Evolutionary conservation across 2,113 vertebrate genomes (phyloP).

Genomic region (Mustela nigripes): DNA sequence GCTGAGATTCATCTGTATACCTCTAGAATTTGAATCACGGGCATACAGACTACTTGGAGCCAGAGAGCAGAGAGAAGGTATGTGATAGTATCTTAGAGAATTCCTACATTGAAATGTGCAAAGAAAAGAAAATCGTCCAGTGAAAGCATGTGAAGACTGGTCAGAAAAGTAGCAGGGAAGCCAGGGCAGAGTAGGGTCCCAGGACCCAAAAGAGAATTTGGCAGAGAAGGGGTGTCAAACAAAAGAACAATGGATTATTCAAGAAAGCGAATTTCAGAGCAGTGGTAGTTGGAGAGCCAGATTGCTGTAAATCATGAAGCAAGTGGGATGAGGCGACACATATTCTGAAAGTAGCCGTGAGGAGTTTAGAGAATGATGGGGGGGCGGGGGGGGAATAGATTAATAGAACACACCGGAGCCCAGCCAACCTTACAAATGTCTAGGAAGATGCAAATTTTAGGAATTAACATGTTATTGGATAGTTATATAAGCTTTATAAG

Average conservation of each 20-base stretch:
- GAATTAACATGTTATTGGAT: conserved; percentile 44
- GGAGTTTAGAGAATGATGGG: not conserved
- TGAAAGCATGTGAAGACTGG: not conserved
- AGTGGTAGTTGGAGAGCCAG: not conserved
- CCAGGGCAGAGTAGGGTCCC: not conserved
- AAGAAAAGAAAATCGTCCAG: not conserved
- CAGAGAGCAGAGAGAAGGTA: not conserved
- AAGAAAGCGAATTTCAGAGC: conserved; percentile 33
- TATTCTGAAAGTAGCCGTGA: not conserved
- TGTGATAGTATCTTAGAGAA: not conserved
- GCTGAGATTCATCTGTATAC: not conserved
- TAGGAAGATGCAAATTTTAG: conserved; percentile 5
- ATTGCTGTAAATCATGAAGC: not conserved
- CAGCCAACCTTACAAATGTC: not conserved
- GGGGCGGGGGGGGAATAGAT: not conserved
- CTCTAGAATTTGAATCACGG: not conserved
- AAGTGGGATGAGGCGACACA: not conserved
- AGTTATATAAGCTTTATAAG: conserved; percentile 15
- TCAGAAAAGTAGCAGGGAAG: not conserved
- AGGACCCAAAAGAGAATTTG: not conserved
- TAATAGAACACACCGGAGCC: not conserved
- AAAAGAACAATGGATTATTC: not conserved
- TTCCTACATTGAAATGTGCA: not conserved
- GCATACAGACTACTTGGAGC: not conserved
- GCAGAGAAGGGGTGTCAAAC: not conserved